Evolutionary conservation across 2,797 vertebrate genomes (phyloP), one percentile per base, ranked within the genome.

Genomic region (Gymnoscopelus braueri): DNA sequence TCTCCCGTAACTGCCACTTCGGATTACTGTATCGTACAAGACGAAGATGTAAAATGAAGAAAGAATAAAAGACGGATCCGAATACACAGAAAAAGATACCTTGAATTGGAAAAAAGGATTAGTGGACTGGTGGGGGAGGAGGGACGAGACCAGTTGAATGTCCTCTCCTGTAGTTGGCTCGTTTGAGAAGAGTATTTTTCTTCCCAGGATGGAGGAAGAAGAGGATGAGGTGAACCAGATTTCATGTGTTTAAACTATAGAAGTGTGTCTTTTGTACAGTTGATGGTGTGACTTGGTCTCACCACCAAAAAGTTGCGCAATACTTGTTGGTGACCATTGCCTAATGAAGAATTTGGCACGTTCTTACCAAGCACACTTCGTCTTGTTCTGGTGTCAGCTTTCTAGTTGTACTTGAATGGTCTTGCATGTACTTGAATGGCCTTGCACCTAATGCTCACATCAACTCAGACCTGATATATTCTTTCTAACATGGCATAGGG

Each of bases 141-240:
- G 24, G 5, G 0, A 59, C n/a, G 39, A 15, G 3, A 7, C 2
- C 0, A 12, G 72, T 74, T 79, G 15, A 80, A 58, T 51, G 32
- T 10, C 53, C 49, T 60, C 3, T 39, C 32, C 11, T 9, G 39
- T 10, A 67, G 35, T 66, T 63, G 63, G 32, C 3, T 13, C 0
- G 2, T 68, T 72, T 68, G 1, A 48, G 14, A 68, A 60, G 62
- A 29, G 24, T 29, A 60, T 44, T n/a, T 29, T n/a, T 15, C 13
- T 8, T 32, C 8, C 2, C 54, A 79, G 35, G 50, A 92, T 91
- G 91, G 89, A 89, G 13, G 84, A 88, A 64, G 87, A 86, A 4
- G 87, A 88, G 23, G 87, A 90, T 24, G 77, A 90, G 90, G 89
- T 90, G 78, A 88, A 83, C 58, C n/a, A 1, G 9, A 51, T 60